These are phyloP conservation scores for Drosophila diplacantha DNA, from an alignment of 2,888 invertebrate genomes.

Conservation along the genomic window DNA sequence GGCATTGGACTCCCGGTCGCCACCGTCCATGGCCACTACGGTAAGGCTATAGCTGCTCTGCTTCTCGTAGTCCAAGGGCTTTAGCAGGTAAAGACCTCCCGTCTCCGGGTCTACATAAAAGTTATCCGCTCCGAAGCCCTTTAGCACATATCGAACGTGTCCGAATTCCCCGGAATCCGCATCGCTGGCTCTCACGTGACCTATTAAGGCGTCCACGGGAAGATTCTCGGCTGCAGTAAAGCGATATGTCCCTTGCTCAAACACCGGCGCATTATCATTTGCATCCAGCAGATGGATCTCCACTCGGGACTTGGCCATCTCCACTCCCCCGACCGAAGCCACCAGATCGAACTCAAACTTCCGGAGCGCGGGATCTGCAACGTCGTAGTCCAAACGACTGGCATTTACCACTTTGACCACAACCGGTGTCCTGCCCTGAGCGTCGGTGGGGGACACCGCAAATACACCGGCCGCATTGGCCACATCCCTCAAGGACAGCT, in stretches of 20 bases:
- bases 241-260: conserved; percentile 82
- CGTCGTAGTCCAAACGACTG: conserved; percentile 84
- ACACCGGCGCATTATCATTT: conserved; percentile 88
- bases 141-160: conserved; percentile 84
- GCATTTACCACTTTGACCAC: conserved; percentile 85
- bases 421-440: conserved; percentile 86
- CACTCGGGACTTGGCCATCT: conserved; percentile 81
- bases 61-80: conserved; percentile 86
- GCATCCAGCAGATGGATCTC: conserved; percentile 84
- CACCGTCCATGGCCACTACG: conserved; percentile 89
- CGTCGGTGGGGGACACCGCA: conserved; percentile 82
- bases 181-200: conserved; percentile 84
- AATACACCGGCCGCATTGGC: conserved; percentile 81
- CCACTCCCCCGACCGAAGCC: conserved; percentile 80
- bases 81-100: conserved; percentile 84
- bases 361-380: conserved; percentile 80
- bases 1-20: conserved; percentile 84
- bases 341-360: conserved; percentile 84
- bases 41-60: conserved; percentile 89
- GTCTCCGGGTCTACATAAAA: conserved; percentile 83
- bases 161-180: conserved; percentile 86
- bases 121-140: conserved; percentile 88
- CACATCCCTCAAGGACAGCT: conserved; percentile 81
- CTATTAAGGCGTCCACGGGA: conserved; percentile 81
- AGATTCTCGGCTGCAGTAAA: conserved; percentile 84